phyloP scores from a whole-genome alignment of 1,140 invertebrate species.

The Orchesella cincta region DNA sequence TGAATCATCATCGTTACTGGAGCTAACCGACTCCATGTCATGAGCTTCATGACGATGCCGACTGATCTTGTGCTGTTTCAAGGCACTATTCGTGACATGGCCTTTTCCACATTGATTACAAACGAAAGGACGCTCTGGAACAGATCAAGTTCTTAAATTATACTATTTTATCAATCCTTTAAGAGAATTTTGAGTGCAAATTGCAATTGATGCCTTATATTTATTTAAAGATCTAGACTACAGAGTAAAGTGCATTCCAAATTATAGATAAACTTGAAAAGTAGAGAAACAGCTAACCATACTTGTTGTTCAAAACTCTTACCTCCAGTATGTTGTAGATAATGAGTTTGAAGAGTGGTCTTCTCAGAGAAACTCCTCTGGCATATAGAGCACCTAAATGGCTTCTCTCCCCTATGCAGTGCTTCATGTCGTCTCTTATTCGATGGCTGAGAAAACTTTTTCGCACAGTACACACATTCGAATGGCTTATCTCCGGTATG shows the following conservation, averaged over 20 bases:
- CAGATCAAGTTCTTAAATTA: background rate
- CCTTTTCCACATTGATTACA: background rate
- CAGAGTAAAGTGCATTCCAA: no score
- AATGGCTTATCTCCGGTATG: background rate
- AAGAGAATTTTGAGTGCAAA: no score
- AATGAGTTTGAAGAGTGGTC: background rate
- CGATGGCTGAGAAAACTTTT: conserved; percentile 1
- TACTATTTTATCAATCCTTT: no score
- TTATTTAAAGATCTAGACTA: no score
- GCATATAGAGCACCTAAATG: background rate
- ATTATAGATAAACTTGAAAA: no score
- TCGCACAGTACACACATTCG: background rate
- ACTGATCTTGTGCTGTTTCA: background rate
- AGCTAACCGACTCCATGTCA: no score
- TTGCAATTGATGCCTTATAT: no score
- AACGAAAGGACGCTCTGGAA: background rate
- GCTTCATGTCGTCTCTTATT: conserved; percentile 3
- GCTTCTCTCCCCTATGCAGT: background rate
- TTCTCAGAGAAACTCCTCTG: background rate
- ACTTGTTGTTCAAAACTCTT: no score
- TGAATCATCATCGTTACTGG: no score
- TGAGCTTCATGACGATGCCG: background rate
- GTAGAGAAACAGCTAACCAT: no score
- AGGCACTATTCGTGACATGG: background rate
- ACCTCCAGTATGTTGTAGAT: background rate